Conservation (phyloP, 2,888 invertebrate species). For the Euclidia mi region DNA sequence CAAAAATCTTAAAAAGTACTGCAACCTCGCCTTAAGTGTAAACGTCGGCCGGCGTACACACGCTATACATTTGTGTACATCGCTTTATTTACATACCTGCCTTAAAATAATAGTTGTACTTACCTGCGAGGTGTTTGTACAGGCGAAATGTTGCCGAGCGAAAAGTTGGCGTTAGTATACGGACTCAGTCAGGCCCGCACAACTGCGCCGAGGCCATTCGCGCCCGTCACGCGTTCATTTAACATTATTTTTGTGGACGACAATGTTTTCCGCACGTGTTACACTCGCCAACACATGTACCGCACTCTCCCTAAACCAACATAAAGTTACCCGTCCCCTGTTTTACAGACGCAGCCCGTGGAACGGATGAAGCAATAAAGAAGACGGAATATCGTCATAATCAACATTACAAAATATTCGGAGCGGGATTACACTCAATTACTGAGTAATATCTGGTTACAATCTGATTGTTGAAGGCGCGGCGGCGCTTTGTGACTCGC, state of each 20-base stretch:
- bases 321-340: neutral
- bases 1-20: too few relatives aligned
- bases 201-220: neutral
- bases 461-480: slow-evolving; percentile 14
- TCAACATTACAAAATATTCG: slow-evolving; percentile 38
- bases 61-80: slow-evolving; percentile 9
- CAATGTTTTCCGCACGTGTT: neutral
- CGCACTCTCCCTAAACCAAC: neutral
- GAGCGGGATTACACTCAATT: slow-evolving; percentile 32
- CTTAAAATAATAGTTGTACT: slow-evolving; percentile 16
- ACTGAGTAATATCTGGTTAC: slow-evolving; percentile 27
- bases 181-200: neutral
- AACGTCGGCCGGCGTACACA: neutral
- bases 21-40: too few relatives aligned
- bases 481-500: slow-evolving; percentile 5
- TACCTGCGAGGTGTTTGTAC: slow-evolving; percentile 11
- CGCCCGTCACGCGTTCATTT: slow-evolving; percentile 13
- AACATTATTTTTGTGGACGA: slow-evolving; percentile 22
- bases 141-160: slow-evolving; percentile 3
- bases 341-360: neutral
- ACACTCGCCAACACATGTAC: neutral
- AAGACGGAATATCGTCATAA: slow-evolving; percentile 21
- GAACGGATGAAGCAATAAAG: slow-evolving; percentile 19
- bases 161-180: neutral
- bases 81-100: slow-evolving; percentile 18